A percentile compares a stretch with the other conserved stretches of the same genome.
These are phyloP conservation scores for Talpa occidentalis DNA, from an alignment of 2,113 vertebrate species.

Conservation along the genomic window DNA sequence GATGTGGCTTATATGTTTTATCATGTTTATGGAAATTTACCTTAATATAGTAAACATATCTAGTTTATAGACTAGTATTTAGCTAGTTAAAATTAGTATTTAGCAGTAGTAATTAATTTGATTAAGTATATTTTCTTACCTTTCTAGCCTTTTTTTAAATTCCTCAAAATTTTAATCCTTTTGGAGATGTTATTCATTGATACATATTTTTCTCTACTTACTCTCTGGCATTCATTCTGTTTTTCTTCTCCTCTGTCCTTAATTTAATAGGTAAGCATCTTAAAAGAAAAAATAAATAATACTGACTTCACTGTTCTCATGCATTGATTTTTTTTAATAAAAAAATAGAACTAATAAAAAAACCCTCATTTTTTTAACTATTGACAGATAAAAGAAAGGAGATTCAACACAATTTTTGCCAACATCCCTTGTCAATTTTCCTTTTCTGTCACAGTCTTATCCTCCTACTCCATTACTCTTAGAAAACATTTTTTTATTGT, in stretches of 20 bases:
- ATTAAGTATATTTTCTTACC: background rate
- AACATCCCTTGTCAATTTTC: background rate
- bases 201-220: background rate
- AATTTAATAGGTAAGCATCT: background rate
- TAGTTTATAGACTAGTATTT: constrained; percentile 31
- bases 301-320: background rate
- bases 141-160: constrained; percentile 9
- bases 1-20: constrained; percentile 10
- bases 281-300: background rate
- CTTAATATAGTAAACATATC: constrained; percentile 11
- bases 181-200: background rate
- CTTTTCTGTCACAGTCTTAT: background rate
- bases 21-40: background rate
- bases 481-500: background rate
- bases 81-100: background rate
- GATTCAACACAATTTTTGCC: background rate
- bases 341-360: background rate
- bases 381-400: background rate
- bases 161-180: background rate
- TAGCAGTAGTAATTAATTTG: constrained; percentile 21
- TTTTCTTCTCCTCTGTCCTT: background rate
- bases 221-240: background rate
- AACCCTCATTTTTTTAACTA: background rate
- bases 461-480: background rate
- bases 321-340: background rate